These are phyloP conservation scores for Cerastoderma edule DNA, from an alignment of 2,888 invertebrate genomes.

Conservation along the genomic window DNA sequence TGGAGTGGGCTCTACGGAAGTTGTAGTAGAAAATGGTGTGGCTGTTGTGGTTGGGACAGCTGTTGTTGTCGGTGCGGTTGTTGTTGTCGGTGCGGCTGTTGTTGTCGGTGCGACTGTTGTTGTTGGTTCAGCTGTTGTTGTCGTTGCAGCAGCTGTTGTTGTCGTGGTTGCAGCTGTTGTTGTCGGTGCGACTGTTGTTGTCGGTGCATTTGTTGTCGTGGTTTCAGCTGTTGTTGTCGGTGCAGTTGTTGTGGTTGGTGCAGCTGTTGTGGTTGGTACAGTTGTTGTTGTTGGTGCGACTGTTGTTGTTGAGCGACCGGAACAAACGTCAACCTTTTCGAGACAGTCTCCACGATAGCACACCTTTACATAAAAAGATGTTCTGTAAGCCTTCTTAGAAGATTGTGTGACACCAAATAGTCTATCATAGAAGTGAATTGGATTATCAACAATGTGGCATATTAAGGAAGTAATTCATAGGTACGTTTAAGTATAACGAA, in stretches of 20 bases:
- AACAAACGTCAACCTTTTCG: conserved; percentile 6
- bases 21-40: not conserved
- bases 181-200: not conserved
- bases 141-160: not conserved
- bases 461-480: no score
- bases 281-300: not conserved
- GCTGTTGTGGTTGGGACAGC: not conserved
- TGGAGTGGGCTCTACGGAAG: not conserved
- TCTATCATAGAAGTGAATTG: no score
- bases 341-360: conserved; percentile 15
- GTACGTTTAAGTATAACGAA: no score
- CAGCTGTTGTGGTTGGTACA: not conserved
- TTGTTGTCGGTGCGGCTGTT: no score
- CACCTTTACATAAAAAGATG: not conserved
- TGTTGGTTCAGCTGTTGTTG: not conserved
- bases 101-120: no score
- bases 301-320: not conserved
- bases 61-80: no score
- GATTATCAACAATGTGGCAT: no score
- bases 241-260: not conserved
- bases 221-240: not conserved
- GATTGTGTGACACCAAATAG: no score
- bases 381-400: not conserved
- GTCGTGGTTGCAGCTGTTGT: not conserved
- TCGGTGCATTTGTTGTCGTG: not conserved